Conservation (phyloP, 2,888 invertebrate species). For the Willowsia nigromaculata region DNA sequence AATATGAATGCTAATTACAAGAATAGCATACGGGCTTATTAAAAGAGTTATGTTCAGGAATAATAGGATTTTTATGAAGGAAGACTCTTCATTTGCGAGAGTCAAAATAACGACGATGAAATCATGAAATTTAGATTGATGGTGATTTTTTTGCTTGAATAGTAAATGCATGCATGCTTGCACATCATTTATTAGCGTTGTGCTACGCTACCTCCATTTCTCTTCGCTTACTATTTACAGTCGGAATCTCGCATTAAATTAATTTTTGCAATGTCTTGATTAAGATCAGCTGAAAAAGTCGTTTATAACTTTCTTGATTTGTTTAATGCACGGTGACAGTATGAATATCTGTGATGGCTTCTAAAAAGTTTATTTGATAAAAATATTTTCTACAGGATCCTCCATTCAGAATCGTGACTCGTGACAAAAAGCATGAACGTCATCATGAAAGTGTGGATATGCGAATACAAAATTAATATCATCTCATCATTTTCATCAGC, state of each 20-base stretch:
- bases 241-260: slow-evolving; percentile 13
- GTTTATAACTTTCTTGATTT: slow-evolving; percentile 36
- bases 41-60: not conserved
- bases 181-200: not conserved
- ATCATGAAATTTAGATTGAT: slow-evolving; percentile 21
- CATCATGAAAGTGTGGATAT: slow-evolving; percentile 1
- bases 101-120: not conserved
- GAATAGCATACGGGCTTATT: slow-evolving; percentile 36
- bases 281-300: slow-evolving; percentile 27
- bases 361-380: slow-evolving; percentile 10
- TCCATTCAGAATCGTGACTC: slow-evolving; percentile 29
- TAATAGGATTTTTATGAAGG: not conserved
- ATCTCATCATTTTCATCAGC: slow-evolving; percentile 42
- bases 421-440: slow-evolving; percentile 31
- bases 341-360: not conserved
- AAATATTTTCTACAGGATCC: not conserved
- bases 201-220: not conserved
- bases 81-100: not conserved
- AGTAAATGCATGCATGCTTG: not conserved
- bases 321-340: slow-evolving; percentile 27
- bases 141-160: not conserved
- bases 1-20: slow-evolving; percentile 64
- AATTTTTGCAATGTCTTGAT: slow-evolving; percentile 21
- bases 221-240: too few relatives aligned
- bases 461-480: slow-evolving; percentile 19